Percentiles rank a stretch among this genome's conserved stretches.
phyloP scores from a whole-genome alignment of 2,888 invertebrate genomes.

The Leuctra nigra region DNA sequence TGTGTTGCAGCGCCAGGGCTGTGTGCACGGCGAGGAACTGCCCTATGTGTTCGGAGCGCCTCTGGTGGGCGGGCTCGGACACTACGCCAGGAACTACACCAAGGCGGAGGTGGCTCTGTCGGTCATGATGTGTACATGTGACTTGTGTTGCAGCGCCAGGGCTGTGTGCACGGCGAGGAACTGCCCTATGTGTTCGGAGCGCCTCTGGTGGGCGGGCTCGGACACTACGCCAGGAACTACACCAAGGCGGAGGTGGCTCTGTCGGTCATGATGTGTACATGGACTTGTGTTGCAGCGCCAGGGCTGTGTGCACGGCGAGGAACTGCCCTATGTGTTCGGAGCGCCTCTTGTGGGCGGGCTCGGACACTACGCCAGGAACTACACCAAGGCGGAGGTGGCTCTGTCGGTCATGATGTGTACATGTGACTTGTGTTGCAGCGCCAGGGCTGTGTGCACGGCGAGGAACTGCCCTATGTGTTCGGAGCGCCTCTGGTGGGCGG shows the following conservation, averaged over 20 bases:
- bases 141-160: constrained; percentile 69
- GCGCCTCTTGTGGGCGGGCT: constrained; percentile 79
- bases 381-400: constrained; percentile 78
- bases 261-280: too few relatives aligned
- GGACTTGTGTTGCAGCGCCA: constrained; percentile 67
- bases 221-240: constrained; percentile 81
- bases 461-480: constrained; percentile 85
- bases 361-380: constrained; percentile 79
- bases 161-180: constrained; percentile 90
- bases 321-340: constrained; percentile 84
- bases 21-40: constrained; percentile 87
- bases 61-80: constrained; percentile 72
- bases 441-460: constrained; percentile 88
- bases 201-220: constrained; percentile 75
- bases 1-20: constrained; percentile 73
- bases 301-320: constrained; percentile 90
- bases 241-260: constrained; percentile 79
- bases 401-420: too few relatives aligned
- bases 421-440: constrained; percentile 64
- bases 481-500: constrained; percentile 85
- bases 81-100: constrained; percentile 84
- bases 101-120: constrained; percentile 78
- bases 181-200: constrained; percentile 88
- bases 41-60: constrained; percentile 90
- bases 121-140: too few relatives aligned